Conservation (phyloP, 2,113 vertebrate genomes). For the Pseudopodoces humilis region DNA sequence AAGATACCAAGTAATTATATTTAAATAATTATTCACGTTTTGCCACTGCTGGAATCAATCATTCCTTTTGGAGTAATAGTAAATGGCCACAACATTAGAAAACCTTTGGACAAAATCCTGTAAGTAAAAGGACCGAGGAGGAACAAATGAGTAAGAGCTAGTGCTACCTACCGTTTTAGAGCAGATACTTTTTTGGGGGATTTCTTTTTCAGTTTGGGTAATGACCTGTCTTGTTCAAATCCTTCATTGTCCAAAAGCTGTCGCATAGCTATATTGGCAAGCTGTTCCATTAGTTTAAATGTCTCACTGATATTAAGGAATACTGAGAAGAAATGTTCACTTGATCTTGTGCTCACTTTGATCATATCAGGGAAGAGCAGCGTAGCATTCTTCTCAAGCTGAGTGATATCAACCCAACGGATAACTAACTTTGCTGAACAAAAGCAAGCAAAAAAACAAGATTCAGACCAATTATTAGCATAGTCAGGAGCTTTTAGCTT, state of each 20-base stretch:
- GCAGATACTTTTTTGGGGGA: conserved; percentile 95
- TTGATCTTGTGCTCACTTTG: conserved; percentile 91
- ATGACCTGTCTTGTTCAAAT: conserved; percentile 93
- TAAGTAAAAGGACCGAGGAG: background rate
- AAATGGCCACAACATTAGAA: background rate
- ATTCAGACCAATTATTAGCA: background rate
- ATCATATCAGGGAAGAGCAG: conserved; percentile 92
- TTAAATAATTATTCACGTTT: background rate
- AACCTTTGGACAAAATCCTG: background rate
- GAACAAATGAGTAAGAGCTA: background rate
- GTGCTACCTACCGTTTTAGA: conserved; percentile 85
- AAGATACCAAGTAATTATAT: background rate
- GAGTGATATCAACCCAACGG: conserved; percentile 97
- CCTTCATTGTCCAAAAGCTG: conserved; percentile 96
- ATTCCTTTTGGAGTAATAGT: background rate
- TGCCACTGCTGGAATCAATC: background rate
- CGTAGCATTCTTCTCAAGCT: conserved; percentile 93
- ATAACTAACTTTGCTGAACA: conserved; percentile 90
- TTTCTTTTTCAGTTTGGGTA: conserved; percentile 96
- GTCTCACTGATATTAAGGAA: conserved; percentile 98
- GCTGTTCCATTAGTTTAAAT: conserved; percentile 96
- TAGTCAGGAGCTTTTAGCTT: background rate
- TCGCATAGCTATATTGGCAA: conserved; percentile 98
- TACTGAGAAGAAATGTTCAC: conserved; percentile 92
- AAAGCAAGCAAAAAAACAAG: background rate